Evolutionary conservation across 2,113 vertebrate genomes (phyloP), one percentile per base, ranked within the genome.

Genomic region (Cynoglossus semilaevis): DNA sequence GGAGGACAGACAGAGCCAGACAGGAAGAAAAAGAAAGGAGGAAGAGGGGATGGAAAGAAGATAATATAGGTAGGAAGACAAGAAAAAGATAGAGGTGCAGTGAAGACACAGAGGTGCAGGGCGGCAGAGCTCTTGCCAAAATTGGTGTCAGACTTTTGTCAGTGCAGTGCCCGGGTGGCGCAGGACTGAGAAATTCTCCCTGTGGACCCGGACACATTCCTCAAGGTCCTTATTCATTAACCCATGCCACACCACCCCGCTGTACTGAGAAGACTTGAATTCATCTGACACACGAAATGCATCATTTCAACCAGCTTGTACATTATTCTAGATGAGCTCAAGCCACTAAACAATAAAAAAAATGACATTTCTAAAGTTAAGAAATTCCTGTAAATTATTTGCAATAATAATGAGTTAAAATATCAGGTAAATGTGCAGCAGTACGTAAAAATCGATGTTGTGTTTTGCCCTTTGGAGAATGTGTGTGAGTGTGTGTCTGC

Each of bases 171-270:
- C 83, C 80, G 78, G 78, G 79, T 86, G 74, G 58, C 70, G 37
- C 67, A 74, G 62, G 79, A 78, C 84, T 76, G 74, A 83, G 82
- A 85, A 88, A 88, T 87, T 89, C 75, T 81, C 70, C 70, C 77
- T 15, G 69, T 78, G 70, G 65, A 80, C 79, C 79, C 62, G 70
- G 77, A 87, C 81, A 80, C 86, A 88, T 90, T 88, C 84, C 81
- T 82, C 77, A 66, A 9, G 22, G 66, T 74, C 72, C 66, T 77
- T 76, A 85, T 71, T 76, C 36, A n/a, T 83, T 79, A 87, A 87
- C 87, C 81, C 82, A 51, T 71, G 58, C 64, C 51, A 40, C 48
- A 34, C 80, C 77, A 42, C 22, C 58, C 9, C 10, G 66, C 63
- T 76, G 72, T 76, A 74, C 61, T 15, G 63, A 63, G 43, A 51